Base-by-base conservation (phyloP, 1,140 invertebrate genomes). In the Ruditapes philippinarum region DNA sequence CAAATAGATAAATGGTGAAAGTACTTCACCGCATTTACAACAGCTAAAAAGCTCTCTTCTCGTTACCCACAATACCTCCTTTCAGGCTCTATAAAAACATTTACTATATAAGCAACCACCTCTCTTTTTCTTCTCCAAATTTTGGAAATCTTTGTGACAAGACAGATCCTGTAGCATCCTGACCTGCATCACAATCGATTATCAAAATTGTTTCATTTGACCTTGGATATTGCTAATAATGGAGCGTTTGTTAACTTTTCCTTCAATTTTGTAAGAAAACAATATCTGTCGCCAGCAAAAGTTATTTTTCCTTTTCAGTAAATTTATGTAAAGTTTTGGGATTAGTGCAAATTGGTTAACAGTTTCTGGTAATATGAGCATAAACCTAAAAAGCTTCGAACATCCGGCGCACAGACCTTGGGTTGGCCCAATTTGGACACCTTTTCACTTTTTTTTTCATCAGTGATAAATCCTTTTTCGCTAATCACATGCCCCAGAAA, bases 121-220 rank as follows among this genome's bases (percentile, higher is more conserved):
- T 82, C 65, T 25, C 40, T 38, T 22, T 22, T 33, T 28, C 36
- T 36, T 9, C 25, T 28, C 42, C 65, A 57, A 11, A 82, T 17
- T n/a, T n/a, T n/a, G n/a, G n/a, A n/a, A n/a, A n/a, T n/a, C n/a
- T n/a, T 33, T 82, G 36, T 1, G 80, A 62, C 38, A 82, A 31
- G 9, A 82, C 74, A 11, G 49, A 28, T 49, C 49, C 74, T n/a
- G 31, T 36, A 14, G 14, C 42, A 3, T 22, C 70, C 17, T 14
- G 31, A 38, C 70, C 38, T 1, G 70, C 70, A 36, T 74, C 70
- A 22, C 31, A 38, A 36, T 74, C 70, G 0, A 96, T 87, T 4
- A 94, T 94, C 45, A 95, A 95, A n/a, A n/a, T n/a, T 0, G 89
- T 91, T 90, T 94, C 79, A 7, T 36, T 57, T 65, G 93, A 92